phyloP scores from a whole-genome alignment of 1,140 invertebrate genomes.

The Macrobrachium nipponense region DNA sequence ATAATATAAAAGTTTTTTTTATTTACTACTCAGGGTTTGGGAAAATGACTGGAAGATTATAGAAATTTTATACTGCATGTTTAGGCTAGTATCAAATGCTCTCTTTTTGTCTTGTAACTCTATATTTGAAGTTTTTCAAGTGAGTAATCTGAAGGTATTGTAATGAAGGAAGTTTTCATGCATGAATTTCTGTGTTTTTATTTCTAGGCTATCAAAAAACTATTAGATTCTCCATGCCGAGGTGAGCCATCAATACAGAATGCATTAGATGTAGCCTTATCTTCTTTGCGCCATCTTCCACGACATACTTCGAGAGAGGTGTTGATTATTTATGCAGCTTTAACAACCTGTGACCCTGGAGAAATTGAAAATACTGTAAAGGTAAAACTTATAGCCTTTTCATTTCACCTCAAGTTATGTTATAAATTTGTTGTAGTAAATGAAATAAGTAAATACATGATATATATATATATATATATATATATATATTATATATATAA shows the following conservation, averaged over 20 bases:
- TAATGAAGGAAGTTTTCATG: constrained; percentile 40
- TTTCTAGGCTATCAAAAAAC: constrained; percentile 47
- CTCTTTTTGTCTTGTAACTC: not conserved
- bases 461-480: too few relatives aligned
- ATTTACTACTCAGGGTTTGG: too few relatives aligned
- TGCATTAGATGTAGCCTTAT: constrained; percentile 86
- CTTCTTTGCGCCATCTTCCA: constrained; percentile 89
- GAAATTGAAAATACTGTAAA: constrained; percentile 90
- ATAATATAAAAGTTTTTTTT: too few relatives aligned
- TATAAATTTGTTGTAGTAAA: too few relatives aligned
- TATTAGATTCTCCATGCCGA: constrained; percentile 69
- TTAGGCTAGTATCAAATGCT: not conserved
- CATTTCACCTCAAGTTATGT: too few relatives aligned
- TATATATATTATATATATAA: too few relatives aligned
- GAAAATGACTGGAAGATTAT: too few relatives aligned
- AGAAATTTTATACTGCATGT: too few relatives aligned
- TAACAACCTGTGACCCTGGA: constrained; percentile 96
- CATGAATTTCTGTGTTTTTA: not conserved
- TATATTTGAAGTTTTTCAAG: too few relatives aligned
- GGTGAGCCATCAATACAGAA: constrained; percentile 97
- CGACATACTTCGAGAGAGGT: constrained; percentile 93
- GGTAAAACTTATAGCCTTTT: constrained; percentile 70
- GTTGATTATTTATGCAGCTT: constrained; percentile 89
- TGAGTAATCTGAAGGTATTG: constrained; percentile 31
- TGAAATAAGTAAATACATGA: too few relatives aligned